Percentiles rank a stretch among this genome's conserved stretches.
Conservation (phyloP, 2,888 invertebrate species). For the Bombylius major region DNA sequence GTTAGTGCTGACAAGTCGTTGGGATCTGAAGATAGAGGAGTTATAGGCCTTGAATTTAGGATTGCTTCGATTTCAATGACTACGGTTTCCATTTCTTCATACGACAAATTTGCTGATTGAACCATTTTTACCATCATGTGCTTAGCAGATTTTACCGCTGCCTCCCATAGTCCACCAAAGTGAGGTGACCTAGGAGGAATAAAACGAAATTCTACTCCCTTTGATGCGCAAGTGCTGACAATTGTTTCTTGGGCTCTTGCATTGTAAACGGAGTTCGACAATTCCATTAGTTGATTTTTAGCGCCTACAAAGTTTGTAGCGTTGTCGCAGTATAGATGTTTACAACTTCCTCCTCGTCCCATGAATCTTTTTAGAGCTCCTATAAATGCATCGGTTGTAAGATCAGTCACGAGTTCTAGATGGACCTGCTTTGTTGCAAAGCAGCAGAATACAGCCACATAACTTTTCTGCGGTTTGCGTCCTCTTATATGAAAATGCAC, state of each 20-base stretch:
- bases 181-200: background rate
- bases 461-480: too few relatives aligned
- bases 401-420: too few relatives aligned
- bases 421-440: too few relatives aligned
- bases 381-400: too few relatives aligned
- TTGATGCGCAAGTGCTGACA: background rate
- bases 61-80: background rate
- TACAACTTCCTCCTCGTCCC: constrained; percentile 4
- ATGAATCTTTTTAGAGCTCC: constrained; percentile 10
- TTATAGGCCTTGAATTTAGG: too few relatives aligned
- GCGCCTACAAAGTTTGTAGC: constrained; percentile 3
- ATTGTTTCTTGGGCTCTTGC: background rate
- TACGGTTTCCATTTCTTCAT: background rate
- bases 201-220: background rate
- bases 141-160: background rate
- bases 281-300: too few relatives aligned
- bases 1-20: too few relatives aligned
- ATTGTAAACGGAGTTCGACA: background rate
- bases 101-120: background rate
- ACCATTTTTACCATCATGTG: background rate
- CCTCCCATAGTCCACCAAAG: background rate
- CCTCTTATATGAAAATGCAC: too few relatives aligned
- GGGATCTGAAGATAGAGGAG: too few relatives aligned
- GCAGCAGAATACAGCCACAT: too few relatives aligned
- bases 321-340: constrained; percentile 4